Conservation (phyloP, 35 echinoderm and acorn worm species). For the Diadema setosum region DNA sequence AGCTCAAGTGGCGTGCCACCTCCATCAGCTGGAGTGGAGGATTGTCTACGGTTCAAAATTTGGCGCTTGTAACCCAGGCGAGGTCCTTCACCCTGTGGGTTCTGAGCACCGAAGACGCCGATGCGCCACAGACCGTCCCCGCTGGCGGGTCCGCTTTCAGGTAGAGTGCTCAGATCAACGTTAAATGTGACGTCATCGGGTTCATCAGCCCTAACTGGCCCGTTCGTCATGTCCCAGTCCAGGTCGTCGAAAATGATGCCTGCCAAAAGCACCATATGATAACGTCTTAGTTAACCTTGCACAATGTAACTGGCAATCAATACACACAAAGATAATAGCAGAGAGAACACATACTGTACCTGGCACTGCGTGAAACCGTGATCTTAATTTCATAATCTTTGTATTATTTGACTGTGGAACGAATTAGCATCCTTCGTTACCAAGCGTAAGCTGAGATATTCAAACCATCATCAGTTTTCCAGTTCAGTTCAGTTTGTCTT, state of each 20-base stretch:
- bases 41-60: conserved; percentile 37
- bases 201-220: conserved; percentile 31
- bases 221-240: conserved; percentile 67
- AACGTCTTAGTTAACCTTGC: no score
- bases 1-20: conserved; percentile 1
- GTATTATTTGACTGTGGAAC: background rate
- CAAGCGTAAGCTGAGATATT: no score
- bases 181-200: conserved; percentile 54
- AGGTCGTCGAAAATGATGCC: conserved; percentile 74
- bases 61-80: conserved; percentile 51
- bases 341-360: no score
- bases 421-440: background rate
- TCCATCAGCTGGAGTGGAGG: conserved; percentile 13
- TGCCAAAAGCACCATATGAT: no score
- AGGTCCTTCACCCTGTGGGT: conserved; percentile 25
- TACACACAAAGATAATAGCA: no score
- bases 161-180: conserved; percentile 45
- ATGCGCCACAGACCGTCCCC: conserved; percentile 75
- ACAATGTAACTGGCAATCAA: no score
- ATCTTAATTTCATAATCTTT: background rate
- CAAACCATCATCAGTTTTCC: no score
- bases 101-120: conserved; percentile 55
- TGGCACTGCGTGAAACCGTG: background rate
- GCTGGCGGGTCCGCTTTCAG: conserved; percentile 28
- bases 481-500: no score